phyloP scores from a whole-genome alignment of 2,888 invertebrate genomes.

The Opisthograptis luteolata region DNA sequence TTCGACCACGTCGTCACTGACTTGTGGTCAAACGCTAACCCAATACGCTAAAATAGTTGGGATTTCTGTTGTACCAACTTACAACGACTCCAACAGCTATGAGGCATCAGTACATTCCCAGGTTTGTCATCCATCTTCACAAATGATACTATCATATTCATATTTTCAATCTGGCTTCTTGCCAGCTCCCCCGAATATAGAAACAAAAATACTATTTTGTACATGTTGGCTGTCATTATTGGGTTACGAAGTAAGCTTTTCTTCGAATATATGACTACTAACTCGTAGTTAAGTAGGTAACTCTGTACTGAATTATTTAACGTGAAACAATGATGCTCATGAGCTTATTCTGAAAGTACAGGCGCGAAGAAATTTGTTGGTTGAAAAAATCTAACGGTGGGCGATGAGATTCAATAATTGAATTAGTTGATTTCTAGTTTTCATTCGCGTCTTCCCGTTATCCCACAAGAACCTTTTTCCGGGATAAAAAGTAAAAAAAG shows the following conservation, averaged over 20 bases:
- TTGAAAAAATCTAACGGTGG: too few relatives aligned
- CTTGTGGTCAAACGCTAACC: too few relatives aligned
- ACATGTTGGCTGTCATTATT: slow-evolving; percentile 11
- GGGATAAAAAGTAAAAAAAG: too few relatives aligned
- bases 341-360: slow-evolving; percentile 17
- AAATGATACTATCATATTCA: slow-evolving; percentile 56
- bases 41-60: too few relatives aligned
- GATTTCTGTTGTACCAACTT: slow-evolving; percentile 40
- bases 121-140: slow-evolving; percentile 53
- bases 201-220: slow-evolving; percentile 9
- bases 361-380: slow-evolving; percentile 1
- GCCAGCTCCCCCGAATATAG: slow-evolving; percentile 2
- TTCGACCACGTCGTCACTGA: too few relatives aligned
- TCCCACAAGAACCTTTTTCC: too few relatives aligned
- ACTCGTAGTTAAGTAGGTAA: slow-evolving; percentile 12
- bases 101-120: slow-evolving; percentile 55
- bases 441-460: too few relatives aligned
- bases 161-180: slow-evolving; percentile 14
- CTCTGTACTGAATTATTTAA: slow-evolving; percentile 18
- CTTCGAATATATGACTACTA: slow-evolving; percentile 9
- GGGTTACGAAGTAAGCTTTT: slow-evolving; percentile 11
- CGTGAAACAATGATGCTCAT: slow-evolving; percentile 4
- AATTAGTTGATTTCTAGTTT: too few relatives aligned
- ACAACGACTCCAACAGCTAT: slow-evolving; percentile 65
- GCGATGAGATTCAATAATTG: too few relatives aligned